A percentile compares a stretch with the other conserved stretches of the same genome.
These are phyloP conservation scores for Dufourea novaeangliae DNA, from an alignment of 1,140 invertebrate genomes.

Conservation along the genomic window DNA sequence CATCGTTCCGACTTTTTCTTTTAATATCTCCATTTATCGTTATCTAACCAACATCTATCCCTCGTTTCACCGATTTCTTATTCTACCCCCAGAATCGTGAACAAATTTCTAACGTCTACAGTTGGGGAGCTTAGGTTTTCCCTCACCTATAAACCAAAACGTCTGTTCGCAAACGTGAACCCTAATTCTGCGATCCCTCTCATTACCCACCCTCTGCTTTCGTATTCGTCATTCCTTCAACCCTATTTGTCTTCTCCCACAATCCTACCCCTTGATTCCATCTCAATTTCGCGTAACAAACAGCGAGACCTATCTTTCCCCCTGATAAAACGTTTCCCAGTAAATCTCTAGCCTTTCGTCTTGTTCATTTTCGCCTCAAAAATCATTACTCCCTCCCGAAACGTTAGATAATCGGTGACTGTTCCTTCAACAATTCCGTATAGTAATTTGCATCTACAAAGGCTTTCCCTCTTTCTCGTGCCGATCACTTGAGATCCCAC, in stretches of 20 bases:
- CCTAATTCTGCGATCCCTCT: background rate
- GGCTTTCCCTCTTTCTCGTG: background rate
- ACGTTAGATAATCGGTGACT: too few relatives aligned
- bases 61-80: background rate
- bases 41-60: background rate
- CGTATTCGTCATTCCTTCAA: background rate
- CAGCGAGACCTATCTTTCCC: background rate
- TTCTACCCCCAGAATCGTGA: background rate
- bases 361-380: background rate
- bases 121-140: background rate
- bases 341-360: too few relatives aligned
- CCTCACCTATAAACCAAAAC: background rate
- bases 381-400: too few relatives aligned
- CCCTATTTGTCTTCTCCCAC: background rate
- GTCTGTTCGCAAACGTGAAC: background rate
- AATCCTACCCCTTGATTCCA: too few relatives aligned
- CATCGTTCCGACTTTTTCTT: background rate
- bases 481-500: background rate
- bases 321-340: background rate
- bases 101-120: background rate
- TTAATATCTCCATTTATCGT: background rate
- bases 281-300: background rate
- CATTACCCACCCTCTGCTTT: background rate
- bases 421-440: background rate
- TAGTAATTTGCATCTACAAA: slow-evolving; percentile 4